Conservation (phyloP, 1,140 invertebrate species). For the Diorhabda carinulata region DNA sequence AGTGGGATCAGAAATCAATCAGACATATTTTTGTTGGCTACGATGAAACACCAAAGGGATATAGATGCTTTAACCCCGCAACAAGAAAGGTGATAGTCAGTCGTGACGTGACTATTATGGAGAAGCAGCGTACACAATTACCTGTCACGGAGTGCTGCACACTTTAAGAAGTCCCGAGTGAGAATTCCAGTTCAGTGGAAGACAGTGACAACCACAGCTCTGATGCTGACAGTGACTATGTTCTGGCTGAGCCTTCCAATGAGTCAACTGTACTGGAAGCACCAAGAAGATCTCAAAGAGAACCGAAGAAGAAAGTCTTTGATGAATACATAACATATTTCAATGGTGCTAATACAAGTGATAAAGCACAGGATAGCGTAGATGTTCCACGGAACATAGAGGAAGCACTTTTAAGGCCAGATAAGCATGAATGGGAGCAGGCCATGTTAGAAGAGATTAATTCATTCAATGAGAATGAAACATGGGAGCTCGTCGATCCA, state of each 20-base stretch:
- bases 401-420: slow-evolving; percentile 32
- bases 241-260: neutral
- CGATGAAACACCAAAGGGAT: too few relatives aligned
- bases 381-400: slow-evolving; percentile 8
- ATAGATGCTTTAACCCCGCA: too few relatives aligned
- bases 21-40: neutral
- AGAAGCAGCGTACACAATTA: too few relatives aligned
- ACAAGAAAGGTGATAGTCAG: too few relatives aligned
- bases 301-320: slow-evolving; percentile 20
- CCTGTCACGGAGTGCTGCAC: too few relatives aligned
- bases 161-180: too few relatives aligned
- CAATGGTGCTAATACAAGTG: slow-evolving; percentile 7
- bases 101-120: too few relatives aligned
- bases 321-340: slow-evolving; percentile 19
- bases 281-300: slow-evolving; percentile 22
- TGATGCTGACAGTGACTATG: neutral
- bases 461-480: slow-evolving; percentile 39
- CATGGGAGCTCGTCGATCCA: slow-evolving; percentile 42
- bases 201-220: too few relatives aligned
- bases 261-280: neutral
- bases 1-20: neutral
- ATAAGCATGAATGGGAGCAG: slow-evolving; percentile 30
- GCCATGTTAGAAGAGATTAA: slow-evolving; percentile 38
- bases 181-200: too few relatives aligned
- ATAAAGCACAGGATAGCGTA: slow-evolving; percentile 1